Evolutionary conservation across 1,140 invertebrate genomes (phyloP).

Genomic region (Drosophila tropicalis): DNA sequence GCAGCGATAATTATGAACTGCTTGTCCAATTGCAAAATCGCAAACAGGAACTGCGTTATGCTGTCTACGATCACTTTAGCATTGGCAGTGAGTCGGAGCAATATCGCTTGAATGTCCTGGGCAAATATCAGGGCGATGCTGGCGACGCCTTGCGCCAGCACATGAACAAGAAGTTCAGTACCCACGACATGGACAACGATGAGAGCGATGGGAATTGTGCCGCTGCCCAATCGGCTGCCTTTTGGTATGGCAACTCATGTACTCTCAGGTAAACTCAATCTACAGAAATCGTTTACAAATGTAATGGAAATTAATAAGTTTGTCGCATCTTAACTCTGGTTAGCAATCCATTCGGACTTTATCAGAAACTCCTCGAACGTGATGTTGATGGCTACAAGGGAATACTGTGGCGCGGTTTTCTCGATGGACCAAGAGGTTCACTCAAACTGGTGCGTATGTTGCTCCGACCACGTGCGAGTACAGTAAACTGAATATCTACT

Average conservation of each 20-base stretch:
- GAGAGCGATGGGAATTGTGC: conserved; percentile 65
- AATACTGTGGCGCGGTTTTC: conserved; percentile 64
- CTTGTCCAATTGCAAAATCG: conserved; percentile 59
- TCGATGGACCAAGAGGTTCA: conserved; percentile 66
- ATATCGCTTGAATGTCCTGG: conserved; percentile 61
- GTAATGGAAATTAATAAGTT: no score
- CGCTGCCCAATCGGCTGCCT: conserved; percentile 52
- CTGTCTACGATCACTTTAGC: conserved; percentile 65
- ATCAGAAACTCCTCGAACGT: conserved; percentile 53
- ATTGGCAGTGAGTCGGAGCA: conserved; percentile 64
- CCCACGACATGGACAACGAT: conserved; percentile 58
- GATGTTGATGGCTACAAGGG: conserved; percentile 60
- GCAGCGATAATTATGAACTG: conserved; percentile 60
- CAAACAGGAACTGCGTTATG: conserved; percentile 54
- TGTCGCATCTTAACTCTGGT: neutral
- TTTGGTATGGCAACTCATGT: conserved; percentile 63
- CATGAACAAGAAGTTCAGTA: conserved; percentile 65
- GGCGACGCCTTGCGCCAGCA: conserved; percentile 62
- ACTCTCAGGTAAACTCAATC: conserved; percentile 44
- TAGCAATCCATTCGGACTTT: conserved; percentile 67
- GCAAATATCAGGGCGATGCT: conserved; percentile 56
- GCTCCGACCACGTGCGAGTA: conserved; percentile 47
- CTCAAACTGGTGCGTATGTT: conserved; percentile 57
- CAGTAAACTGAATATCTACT: neutral
- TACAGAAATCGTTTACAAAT: no score